Evolutionary conservation across 2,113 vertebrate genomes (phyloP), one percentile per base, ranked within the genome.

Genomic region (Cepphus grylle): DNA sequence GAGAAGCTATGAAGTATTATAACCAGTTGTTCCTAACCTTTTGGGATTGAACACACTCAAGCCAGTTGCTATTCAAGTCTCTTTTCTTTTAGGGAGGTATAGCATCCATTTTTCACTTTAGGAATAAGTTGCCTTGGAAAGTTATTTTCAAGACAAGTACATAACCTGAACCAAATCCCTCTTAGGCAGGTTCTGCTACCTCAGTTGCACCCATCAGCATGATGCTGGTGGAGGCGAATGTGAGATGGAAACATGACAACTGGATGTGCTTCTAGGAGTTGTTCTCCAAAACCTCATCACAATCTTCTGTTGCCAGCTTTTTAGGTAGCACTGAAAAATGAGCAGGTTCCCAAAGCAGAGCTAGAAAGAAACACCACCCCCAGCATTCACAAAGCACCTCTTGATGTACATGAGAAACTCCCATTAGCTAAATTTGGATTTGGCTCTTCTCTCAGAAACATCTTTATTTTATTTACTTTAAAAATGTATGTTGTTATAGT

Each of bases 231-330:
- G 84, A 82, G 84, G 81, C 6, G 3, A 55, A 91, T 63, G 71
- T 86, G 89, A 87, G 59, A 94, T 52, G 27, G 77, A 96, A 96
- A 86, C 29, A 36, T 72, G 72, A 91, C 65, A 94, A 84, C 43
- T 92, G 81, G 77, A 83, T 95, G 22, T 52, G 38, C 30, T 88
- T 91, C 50, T 78, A 67, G 50, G 49, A 90, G 47, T 23, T 88
- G 56, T 80, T 74, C 65, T 88, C 59, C 59, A 81, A 93, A 93
- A 72, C 42, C 11, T 88, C 67, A 34, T 32, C 92, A 40, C 67
- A 88, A 5, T 66, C 74, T 53, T 93, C 36, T 23, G 17, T 74
- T 93, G 84, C 42, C 86, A 96, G 47, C 25, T 89, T 84, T 73
- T 53, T 65, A 43, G 26, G 38, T 61, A 69, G 53, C 61, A 65